A percentile compares a stretch with the other conserved stretches of the same genome.
These are phyloP conservation scores for Quadroppia sp. DNA, from an alignment of 2,888 invertebrate species.

Conservation along the genomic window DNA sequence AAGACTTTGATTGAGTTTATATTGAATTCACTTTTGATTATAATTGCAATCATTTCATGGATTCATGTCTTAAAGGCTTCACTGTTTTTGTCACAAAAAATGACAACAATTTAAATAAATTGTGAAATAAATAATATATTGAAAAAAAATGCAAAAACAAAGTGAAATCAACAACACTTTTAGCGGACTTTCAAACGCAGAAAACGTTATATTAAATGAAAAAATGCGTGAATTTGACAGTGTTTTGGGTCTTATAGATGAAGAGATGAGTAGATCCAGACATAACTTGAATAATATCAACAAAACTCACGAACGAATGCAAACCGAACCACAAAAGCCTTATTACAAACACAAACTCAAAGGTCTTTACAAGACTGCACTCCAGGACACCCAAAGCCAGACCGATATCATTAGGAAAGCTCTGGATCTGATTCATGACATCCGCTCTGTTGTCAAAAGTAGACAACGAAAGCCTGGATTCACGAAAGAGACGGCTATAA, in stretches of 20 bases:
- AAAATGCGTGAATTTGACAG: slow-evolving; percentile 1
- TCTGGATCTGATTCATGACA: slow-evolving; percentile 79
- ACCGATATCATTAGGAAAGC: slow-evolving; percentile 76
- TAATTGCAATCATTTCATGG: slow-evolving; percentile 13
- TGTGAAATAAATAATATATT: neutral
- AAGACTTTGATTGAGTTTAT: neutral
- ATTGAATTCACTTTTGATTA: neutral
- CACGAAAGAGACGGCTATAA: slow-evolving; percentile 57
- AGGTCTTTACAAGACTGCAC: slow-evolving; percentile 70
- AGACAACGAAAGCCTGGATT: slow-evolving; percentile 39
- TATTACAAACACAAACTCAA: slow-evolving; percentile 69
- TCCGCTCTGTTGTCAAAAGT: slow-evolving; percentile 63
- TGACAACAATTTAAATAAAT: neutral
- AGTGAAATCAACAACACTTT: slow-evolving; percentile 10
- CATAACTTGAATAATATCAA: slow-evolving; percentile 72
- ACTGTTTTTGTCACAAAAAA: slow-evolving; percentile 16
- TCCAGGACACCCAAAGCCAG: slow-evolving; percentile 77
- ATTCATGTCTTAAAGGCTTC: slow-evolving; percentile 23
- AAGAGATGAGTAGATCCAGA: slow-evolving; percentile 55
- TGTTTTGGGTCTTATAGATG: neutral
- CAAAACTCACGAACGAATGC: slow-evolving; percentile 67
- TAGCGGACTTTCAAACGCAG: neutral
- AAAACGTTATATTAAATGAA: slow-evolving; percentile 2
- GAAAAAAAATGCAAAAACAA: slow-evolving; percentile 30
- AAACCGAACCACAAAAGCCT: slow-evolving; percentile 54